Base-by-base conservation (phyloP, 2,797 vertebrate species). In the Siniperca undulata region DNA sequence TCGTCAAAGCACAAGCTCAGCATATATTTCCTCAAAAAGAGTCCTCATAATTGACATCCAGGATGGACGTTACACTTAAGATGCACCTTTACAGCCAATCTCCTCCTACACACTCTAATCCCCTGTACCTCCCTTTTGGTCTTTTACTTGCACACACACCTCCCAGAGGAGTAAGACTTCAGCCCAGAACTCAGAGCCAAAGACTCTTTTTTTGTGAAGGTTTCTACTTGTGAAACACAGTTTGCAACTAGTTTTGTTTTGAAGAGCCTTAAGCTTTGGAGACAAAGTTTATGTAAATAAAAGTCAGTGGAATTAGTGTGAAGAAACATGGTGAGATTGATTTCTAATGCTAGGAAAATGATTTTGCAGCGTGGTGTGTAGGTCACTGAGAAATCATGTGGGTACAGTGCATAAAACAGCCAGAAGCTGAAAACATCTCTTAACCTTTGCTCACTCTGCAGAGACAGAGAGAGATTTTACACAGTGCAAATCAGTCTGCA, bases 301-400 rank as follows among this genome's bases (percentile, higher is more conserved):
- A 50, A 85, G 38, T 86, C 87, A 79, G 90, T 88, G 85, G 77
- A 85, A 60, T 78, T 59, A 48, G 16, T 58, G 81, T 72, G 70
- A 62, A 65, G 44, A 83, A 48, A 67, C 72, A 69, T 48, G 38
- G 5, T 38, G 68, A 68, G 66, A 85, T 53, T 69, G 76, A 84
- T 73, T 79, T 74, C 44, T 67, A n/a, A 80, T 56, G 72, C 78
- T 56, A 20, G 74, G 60, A 72, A 70, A 60, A n/a, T 38, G 42
- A 61, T 60, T 79, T 74, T 72, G 64, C 60, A 72, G 46, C 0
- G 53, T 65, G 50, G 61, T 30, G 65, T n/a, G 53, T 1, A 78
- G 83, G 76, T 89, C 86, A 69, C 36, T 2, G 65, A 74, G 70
- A 67, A 80, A 70, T 46, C n/a, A 36, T 72, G 83, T 76, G 70